Conservation (phyloP, 2,797 vertebrate genomes). For the Phalloptychus januarius region DNA sequence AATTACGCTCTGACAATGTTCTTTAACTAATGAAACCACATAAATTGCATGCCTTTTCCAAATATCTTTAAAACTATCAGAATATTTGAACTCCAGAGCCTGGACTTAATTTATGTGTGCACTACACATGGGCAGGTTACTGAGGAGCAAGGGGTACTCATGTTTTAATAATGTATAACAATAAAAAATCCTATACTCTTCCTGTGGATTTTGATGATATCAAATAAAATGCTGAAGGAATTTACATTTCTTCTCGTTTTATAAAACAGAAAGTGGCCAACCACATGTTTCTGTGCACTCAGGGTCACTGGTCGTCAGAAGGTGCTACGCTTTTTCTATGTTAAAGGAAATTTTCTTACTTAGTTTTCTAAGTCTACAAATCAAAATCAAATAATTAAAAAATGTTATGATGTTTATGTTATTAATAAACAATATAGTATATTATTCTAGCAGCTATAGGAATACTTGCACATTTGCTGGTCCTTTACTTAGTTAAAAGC, state of each 20-base stretch:
- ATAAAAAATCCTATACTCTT: not conserved
- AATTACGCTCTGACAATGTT: not conserved
- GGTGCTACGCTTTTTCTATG: not conserved
- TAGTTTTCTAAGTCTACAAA: not conserved
- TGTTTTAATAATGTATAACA: not conserved
- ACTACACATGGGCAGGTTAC: not conserved
- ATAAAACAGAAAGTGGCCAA: not conserved
- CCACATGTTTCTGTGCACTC: not conserved
- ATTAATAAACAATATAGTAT: not conserved
- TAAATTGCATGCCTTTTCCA: not conserved
- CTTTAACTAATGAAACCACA: not conserved
- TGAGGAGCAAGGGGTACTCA: not conserved
- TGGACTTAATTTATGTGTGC: not conserved
- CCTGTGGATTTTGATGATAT: not conserved
- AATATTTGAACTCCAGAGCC: not conserved
- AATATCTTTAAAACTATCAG: not conserved
- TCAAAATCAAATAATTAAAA: not conserved
- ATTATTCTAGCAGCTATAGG: not conserved
- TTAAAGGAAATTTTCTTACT: not conserved
- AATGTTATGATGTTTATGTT: not conserved
- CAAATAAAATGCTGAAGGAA: not conserved
- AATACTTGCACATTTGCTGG: not conserved
- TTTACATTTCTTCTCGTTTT: not conserved
- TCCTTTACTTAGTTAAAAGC: not conserved
- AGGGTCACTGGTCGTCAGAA: not conserved